A percentile compares a stretch with the other conserved stretches of the same genome.
Evolutionary conservation across 2,113 vertebrate species (phyloP).

Genomic region (Perca schrenkii): DNA sequence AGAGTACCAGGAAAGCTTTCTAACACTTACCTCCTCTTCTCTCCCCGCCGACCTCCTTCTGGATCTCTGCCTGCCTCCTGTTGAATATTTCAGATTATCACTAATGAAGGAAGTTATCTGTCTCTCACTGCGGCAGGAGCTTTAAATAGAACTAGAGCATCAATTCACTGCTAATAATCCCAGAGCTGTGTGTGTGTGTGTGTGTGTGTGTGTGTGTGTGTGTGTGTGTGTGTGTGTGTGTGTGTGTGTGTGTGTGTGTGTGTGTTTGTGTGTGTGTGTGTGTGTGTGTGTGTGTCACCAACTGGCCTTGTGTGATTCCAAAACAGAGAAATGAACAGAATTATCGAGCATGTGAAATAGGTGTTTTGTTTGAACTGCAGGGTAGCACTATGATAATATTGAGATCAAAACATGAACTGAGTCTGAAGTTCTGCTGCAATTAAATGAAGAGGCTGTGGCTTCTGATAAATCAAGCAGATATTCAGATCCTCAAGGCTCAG

Average conservation of each 20-base stretch:
- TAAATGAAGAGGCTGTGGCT: background rate
- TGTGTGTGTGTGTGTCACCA: background rate
- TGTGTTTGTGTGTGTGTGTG: background rate
- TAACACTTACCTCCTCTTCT: background rate
- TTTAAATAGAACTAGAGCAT: conserved; percentile 67
- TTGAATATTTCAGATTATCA: conserved; percentile 70
- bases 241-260: background rate
- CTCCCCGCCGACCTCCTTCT: conserved; percentile 4
- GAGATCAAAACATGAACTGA: conserved; percentile 1
- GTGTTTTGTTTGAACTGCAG: background rate
- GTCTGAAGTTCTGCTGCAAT: conserved; percentile 15
- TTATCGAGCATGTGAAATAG: conserved; percentile 18
- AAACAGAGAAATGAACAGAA: conserved; percentile 18
- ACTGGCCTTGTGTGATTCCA: conserved; percentile 19
- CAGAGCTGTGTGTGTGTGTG: conserved; percentile 13
- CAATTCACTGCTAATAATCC: conserved; percentile 33
- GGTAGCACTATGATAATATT: background rate
- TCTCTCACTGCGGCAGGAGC: conserved; percentile 52
- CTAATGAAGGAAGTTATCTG: conserved; percentile 66
- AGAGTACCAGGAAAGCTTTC: background rate
- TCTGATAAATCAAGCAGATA: conserved; percentile 13
- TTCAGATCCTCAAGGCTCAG: conserved; percentile 13
- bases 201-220: background rate
- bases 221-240: background rate
- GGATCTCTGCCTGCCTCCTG: conserved; percentile 36